A percentile compares a stretch with the other conserved stretches of the same genome.
These are phyloP conservation scores for Trisateles emortualis DNA, from an alignment of 2,888 invertebrate genomes.

Conservation along the genomic window DNA sequence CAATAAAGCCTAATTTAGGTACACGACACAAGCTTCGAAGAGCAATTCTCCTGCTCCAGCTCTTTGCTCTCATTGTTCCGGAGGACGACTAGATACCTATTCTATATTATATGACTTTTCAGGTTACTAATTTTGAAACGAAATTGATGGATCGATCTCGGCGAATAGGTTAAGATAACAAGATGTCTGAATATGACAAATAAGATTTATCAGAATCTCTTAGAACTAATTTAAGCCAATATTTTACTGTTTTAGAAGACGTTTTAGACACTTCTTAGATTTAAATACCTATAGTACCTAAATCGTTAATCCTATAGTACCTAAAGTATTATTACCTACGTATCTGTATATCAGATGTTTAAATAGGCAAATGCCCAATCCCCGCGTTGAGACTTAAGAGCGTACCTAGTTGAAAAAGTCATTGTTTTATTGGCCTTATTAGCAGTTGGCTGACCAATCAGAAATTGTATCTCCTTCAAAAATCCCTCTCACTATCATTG, in stretches of 20 bases:
- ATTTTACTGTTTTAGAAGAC: slow-evolving; percentile 17
- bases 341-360: slow-evolving; percentile 42
- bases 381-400: slow-evolving; percentile 29
- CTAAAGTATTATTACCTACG: no score
- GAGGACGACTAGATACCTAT: no score
- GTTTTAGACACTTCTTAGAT: slow-evolving; percentile 17
- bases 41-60: no score
- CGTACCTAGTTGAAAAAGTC: neutral
- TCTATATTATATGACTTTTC: no score
- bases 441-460: slow-evolving; percentile 21
- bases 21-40: no score
- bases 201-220: slow-evolving; percentile 12
- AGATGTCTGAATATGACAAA: slow-evolving; percentile 19
- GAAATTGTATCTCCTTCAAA: slow-evolving; percentile 14
- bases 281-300: no score
- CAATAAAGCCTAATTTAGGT: no score
- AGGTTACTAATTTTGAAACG: neutral
- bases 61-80: no score
- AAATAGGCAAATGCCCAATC: slow-evolving; percentile 33
- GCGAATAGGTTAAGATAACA: slow-evolving; percentile 15
- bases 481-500: slow-evolving; percentile 27
- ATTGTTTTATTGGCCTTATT: slow-evolving; percentile 23
- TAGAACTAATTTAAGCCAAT: slow-evolving; percentile 22
- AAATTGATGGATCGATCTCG: slow-evolving; percentile 3
- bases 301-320: no score